Base-by-base conservation (phyloP, 2,888 invertebrate species). In the Phortica magna region DNA sequence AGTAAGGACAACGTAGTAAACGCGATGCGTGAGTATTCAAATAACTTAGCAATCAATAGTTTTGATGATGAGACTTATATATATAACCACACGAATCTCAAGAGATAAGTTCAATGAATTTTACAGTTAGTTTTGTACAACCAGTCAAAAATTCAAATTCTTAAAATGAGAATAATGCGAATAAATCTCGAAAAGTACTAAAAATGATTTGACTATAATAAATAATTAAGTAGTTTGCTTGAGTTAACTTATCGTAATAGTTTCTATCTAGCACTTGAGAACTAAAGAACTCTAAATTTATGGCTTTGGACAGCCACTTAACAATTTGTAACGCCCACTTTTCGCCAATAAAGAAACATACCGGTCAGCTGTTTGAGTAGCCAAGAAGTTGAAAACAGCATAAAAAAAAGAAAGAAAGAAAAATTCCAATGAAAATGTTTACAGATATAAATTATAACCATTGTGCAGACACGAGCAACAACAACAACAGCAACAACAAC, bases 371-470 rank as follows among this genome's bases (percentile, higher is more conserved):
- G 88, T 84, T 84, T 76, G 82, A 83, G 75, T 75, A 71, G 78
- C 67, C 67, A 48, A 57, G 55, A 77, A 79, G n/a, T n/a, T 65
- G 75, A 74, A 79, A 76, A 73, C 61, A 59, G 65, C 76, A 76
- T 70, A 48, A 77, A 53, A 43, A 67, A 39, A 14, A 14, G 6
- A 65, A 19, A 7, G 48, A 48, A 6, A 61, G 55, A 53, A 77
- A 79, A 79, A 80, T 87, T 88, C 86, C 80, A 81, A 80, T 77
- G 83, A 88, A 85, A 84, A 61, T 88, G 86, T 88, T 89, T 88
- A 88, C 83, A 84, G 85, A 88, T 83, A 89, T 89, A 89, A 88
- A 88, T 88, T 83, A 83, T 83, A 78, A 82, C 78, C 79, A 81
- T 80, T 82, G 70, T 77, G 61, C 59, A 77, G 74, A 79, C 14